Evolutionary conservation across 2,113 vertebrate genomes (phyloP).

Genomic region (Stegastes partitus): DNA sequence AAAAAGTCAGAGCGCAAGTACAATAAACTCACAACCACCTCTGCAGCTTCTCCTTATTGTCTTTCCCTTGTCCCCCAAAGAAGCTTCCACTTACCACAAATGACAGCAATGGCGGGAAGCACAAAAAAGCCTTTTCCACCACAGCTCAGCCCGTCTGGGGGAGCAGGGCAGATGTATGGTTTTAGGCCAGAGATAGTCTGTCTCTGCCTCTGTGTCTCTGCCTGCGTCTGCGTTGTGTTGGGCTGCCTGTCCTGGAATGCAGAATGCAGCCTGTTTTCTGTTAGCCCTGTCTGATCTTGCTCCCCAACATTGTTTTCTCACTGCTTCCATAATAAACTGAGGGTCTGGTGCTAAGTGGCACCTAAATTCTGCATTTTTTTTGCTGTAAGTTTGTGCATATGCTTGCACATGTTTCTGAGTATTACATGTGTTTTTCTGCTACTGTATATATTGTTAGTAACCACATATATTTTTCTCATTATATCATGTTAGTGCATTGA

Average conservation of each 20-base stretch:
- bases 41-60: slow-evolving; percentile 35
- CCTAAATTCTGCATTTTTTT: slow-evolving; percentile 19
- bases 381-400: slow-evolving; percentile 27
- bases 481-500: slow-evolving; percentile 18
- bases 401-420: slow-evolving; percentile 6
- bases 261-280: slow-evolving; percentile 73
- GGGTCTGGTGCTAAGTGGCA: slow-evolving; percentile 64
- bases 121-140: slow-evolving; percentile 50
- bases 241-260: slow-evolving; percentile 64
- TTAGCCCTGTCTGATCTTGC: slow-evolving; percentile 66
- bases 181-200: slow-evolving; percentile 63
- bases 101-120: slow-evolving; percentile 49
- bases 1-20: slow-evolving; percentile 26
- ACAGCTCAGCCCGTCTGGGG: slow-evolving; percentile 53
- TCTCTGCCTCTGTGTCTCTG: slow-evolving; percentile 57
- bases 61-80: slow-evolving; percentile 21
- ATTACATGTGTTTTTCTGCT: slow-evolving; percentile 32
- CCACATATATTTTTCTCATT: slow-evolving; percentile 32
- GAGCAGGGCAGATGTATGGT: slow-evolving; percentile 60
- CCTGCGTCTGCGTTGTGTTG: slow-evolving; percentile 62
- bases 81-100: slow-evolving; percentile 52
- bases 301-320: slow-evolving; percentile 66
- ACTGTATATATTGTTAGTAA: slow-evolving; percentile 32
- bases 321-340: slow-evolving; percentile 49
- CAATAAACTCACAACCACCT: slow-evolving; percentile 46